Evolutionary conservation across 2,113 vertebrate genomes (phyloP).

Genomic region (Pelodiscus sinensis): DNA sequence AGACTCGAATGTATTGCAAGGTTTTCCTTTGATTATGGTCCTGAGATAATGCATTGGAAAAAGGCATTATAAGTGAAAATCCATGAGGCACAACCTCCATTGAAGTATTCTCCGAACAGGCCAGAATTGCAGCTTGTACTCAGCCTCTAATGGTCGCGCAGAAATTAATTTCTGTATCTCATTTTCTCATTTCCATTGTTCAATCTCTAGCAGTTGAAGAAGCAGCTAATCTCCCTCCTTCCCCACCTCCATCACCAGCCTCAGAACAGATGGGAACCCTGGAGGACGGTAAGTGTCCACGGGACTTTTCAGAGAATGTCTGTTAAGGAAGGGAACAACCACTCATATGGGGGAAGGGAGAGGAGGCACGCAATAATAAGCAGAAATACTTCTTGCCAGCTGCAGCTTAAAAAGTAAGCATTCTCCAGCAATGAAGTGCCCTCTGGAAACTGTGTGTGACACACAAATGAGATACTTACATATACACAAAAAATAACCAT

Average conservation of each 20-base stretch:
- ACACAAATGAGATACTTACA: background rate
- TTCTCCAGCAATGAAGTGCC: background rate
- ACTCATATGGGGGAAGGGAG: background rate
- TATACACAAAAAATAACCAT: background rate
- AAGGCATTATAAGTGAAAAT: constrained; percentile 1
- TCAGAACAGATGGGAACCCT: constrained; percentile 90
- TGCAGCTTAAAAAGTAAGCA: constrained; percentile 6
- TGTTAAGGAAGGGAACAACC: constrained; percentile 23
- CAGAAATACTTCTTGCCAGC: background rate
- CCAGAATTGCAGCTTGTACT: constrained; percentile 5
- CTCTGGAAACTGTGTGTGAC: background rate
- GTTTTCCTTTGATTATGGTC: constrained; percentile 11
- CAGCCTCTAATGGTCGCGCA: background rate
- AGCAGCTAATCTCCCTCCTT: constrained; percentile 95
- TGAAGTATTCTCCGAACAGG: constrained; percentile 18
- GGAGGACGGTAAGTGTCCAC: constrained; percentile 90
- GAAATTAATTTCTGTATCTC: constrained; percentile 63
- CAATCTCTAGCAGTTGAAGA: constrained; percentile 89
- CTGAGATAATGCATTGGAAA: constrained; percentile 16
- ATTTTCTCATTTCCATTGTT: constrained; percentile 72
- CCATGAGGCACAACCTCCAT: background rate
- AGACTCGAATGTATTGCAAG: background rate
- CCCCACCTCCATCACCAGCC: constrained; percentile 95
- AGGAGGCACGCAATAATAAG: background rate
- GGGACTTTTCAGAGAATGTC: background rate